Base-by-base conservation (phyloP, 2,113 vertebrate species). In the Dascyllus trimaculatus region DNA sequence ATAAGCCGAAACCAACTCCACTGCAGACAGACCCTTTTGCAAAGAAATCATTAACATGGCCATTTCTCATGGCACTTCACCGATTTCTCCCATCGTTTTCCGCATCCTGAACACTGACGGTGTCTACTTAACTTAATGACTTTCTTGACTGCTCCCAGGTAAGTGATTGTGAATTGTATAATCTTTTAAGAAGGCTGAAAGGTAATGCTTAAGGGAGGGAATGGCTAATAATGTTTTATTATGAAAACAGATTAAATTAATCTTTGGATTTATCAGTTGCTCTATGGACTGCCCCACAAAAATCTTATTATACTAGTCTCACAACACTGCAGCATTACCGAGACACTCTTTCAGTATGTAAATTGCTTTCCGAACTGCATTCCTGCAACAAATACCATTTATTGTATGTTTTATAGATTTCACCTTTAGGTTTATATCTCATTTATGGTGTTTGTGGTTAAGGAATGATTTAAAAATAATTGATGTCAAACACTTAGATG, bases 51-150 rank as follows among this genome's bases (percentile, higher is more conserved):
- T 92, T 92, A 91, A 87, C 84, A 72, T 56, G 77, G 68, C 57
- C 83, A 84, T 90, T 92, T 92, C 84, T 89, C 84, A 74, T 85
- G 85, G 83, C 83, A 82, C 82, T 83, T 80, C 61, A 81, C 72
- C 73, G 51, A 82, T 89, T 89, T 70, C 81, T 76, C 65, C 86
- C 70, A 46, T 74, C 77, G 35, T 84, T 81, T 52, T 54, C 29
- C 17, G 68, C 60, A 51, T 72, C 84, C 56, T 21, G 40, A 80
- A 71, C 66, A 67, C 58, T 71, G 75, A 81, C 80, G 69, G 61
- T 70, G 85, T 85, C 88, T 90, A 72, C 86, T 90, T 91, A 74
- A 83, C 65, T 89, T 91, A 91, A 90, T 88, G 90, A 90, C 79
- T 91, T 82, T 76, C 73, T 56, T 82, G 78, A 85, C 85, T 66